Evolutionary conservation across 2,797 vertebrate species (phyloP).

Genomic region (Tachyglossus aculeatus): DNA sequence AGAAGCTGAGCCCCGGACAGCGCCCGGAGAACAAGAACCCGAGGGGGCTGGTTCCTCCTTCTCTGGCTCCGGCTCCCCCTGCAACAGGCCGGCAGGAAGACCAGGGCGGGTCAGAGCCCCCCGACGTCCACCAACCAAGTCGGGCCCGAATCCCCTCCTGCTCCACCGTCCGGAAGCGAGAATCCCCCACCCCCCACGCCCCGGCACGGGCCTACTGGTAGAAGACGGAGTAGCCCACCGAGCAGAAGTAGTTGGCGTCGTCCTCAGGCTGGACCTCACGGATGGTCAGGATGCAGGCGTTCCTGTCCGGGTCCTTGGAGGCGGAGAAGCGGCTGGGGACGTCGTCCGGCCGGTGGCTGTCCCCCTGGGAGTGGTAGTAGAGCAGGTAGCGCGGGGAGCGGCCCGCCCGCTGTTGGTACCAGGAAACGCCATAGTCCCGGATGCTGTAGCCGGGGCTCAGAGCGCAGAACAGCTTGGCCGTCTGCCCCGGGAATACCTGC

Average conservation of each 20-base stretch:
- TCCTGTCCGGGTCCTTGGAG: slow-evolving; percentile 33
- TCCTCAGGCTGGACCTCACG: slow-evolving; percentile 47
- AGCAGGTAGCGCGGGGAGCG: slow-evolving; percentile 59
- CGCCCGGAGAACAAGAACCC: neutral
- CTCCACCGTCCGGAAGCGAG: neutral
- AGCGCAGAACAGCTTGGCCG: slow-evolving; percentile 54
- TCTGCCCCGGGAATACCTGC: slow-evolving; percentile 64
- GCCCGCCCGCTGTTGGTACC: slow-evolving; percentile 69
- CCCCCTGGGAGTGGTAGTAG: slow-evolving; percentile 57
- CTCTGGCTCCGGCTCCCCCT: neutral
- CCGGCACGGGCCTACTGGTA: neutral
- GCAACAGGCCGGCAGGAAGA: neutral
- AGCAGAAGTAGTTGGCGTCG: slow-evolving; percentile 67
- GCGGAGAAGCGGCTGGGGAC: slow-evolving; percentile 66
- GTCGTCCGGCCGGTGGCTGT: slow-evolving; percentile 26
- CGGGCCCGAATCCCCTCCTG: neutral
- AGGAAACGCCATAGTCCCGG: slow-evolving; percentile 53
- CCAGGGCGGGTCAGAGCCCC: neutral
- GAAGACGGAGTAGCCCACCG: neutral
- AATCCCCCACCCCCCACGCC: neutral
- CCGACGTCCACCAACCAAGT: neutral
- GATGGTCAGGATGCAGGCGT: slow-evolving; percentile 67
- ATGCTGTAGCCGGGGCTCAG: slow-evolving; percentile 55
- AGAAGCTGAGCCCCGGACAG: rapidly evolving
- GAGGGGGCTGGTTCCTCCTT: slow-evolving; percentile 32